Conservation (phyloP, 2,888 invertebrate species). For the Drosophila flavopinicola region DNA sequence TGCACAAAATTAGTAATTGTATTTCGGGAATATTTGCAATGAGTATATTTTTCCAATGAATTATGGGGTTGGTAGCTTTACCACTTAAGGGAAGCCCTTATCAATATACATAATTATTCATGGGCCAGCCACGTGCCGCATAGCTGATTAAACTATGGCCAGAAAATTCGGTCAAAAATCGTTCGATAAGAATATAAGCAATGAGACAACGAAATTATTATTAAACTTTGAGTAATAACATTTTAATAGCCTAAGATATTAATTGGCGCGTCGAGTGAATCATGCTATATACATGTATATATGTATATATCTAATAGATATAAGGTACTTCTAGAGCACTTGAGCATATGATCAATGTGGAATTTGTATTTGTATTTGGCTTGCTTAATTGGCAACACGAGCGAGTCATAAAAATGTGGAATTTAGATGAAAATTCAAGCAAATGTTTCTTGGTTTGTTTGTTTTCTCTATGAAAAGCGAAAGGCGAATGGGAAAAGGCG, state of each 20-base stretch:
- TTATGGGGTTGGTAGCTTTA: too few relatives aligned
- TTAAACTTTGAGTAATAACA: slow-evolving; percentile 69
- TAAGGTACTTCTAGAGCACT: slow-evolving; percentile 34
- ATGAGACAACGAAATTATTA: slow-evolving; percentile 30
- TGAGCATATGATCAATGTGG: slow-evolving; percentile 58
- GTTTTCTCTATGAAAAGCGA: slow-evolving; percentile 48
- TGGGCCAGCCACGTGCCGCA: slow-evolving; percentile 17
- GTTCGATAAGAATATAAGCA: slow-evolving; percentile 26
- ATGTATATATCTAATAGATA: slow-evolving; percentile 13
- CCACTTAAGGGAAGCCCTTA: slow-evolving; percentile 33
- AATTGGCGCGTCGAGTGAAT: slow-evolving; percentile 69
- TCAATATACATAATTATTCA: slow-evolving; percentile 42
- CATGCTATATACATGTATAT: slow-evolving; percentile 47
- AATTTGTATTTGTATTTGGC: slow-evolving; percentile 38
- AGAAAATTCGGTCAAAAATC: background rate
- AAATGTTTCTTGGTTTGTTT: slow-evolving; percentile 20
- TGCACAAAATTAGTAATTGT: background rate
- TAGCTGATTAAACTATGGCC: slow-evolving; percentile 19
- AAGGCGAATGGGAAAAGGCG: slow-evolving; percentile 38
- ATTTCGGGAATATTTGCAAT: background rate
- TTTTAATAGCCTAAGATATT: slow-evolving; percentile 72
- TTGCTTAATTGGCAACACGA: slow-evolving; percentile 73
- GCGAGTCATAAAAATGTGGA: slow-evolving; percentile 71
- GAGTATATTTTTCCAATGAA: too few relatives aligned
- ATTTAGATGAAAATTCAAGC: slow-evolving; percentile 48